Evolutionary conservation across 2,888 invertebrate species (phyloP), one percentile per base, ranked within the genome.

Genomic region (Drosophila bunnanda): DNA sequence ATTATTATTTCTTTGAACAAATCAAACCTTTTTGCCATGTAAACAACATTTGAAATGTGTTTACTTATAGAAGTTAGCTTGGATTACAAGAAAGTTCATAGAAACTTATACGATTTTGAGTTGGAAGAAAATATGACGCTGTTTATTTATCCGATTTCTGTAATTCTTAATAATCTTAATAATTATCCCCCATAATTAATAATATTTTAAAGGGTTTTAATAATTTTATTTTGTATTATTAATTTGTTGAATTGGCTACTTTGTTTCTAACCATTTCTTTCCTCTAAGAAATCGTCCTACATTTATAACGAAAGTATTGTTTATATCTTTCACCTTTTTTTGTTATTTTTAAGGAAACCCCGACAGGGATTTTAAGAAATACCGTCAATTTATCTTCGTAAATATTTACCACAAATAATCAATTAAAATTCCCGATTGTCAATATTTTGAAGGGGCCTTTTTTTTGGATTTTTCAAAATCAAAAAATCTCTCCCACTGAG

Each of bases 341-440:
- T 17, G 17, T 20, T 50, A 9, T 50, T 50, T 32, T 13, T 13
- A 20, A 50, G 8, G 7, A 48, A 50, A 20, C 9, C 13, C 25
- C 20, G 32, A 50, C 20, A 50, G 32, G 13, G 30, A 50, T 20
- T 50, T 50, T 20, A 2, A 13, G 30, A 48, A 48, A 30, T 30
- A 17, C 30, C 48, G 0, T 2, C 13, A 20, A 30, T 50, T 32
- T 32, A 20, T 32, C 20, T 13, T 13, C 5, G 13, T 32, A 50
- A 50, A 50, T 50, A 20, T 50, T 50, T 50, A 50, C 48, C 48
- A 50, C 20, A 50, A 50, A 50, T 50, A 50, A 50, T 50, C 32
- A 32, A 82, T 78, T 80, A 78, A 72, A 77, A 62, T 64, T 70
- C 73, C 52, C 55, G 53, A 65, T 30, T 57, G 44, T 50, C 30